Conservation (phyloP, 1,140 invertebrate genomes). For the Papilio polytes region DNA sequence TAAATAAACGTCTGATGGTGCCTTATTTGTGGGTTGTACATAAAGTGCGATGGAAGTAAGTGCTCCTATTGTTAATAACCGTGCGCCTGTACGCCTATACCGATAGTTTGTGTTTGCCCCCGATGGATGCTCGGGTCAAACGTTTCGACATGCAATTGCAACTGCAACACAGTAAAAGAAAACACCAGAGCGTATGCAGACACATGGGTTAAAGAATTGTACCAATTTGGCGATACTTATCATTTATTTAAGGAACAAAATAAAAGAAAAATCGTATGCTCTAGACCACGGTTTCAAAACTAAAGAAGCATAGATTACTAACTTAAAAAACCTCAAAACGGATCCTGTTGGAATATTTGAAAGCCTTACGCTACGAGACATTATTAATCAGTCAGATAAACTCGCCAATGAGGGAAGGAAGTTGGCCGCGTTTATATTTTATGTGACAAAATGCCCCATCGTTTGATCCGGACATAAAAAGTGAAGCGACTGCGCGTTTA, state of each 20-base stretch:
- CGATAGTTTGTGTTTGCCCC: not conserved
- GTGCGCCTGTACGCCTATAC: slow-evolving; percentile 4
- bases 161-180: too few relatives aligned
- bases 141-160: not conserved
- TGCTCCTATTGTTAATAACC: slow-evolving; percentile 15
- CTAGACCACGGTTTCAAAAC: not conserved
- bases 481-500: slow-evolving; percentile 67
- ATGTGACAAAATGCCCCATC: slow-evolving; percentile 82
- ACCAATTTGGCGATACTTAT: not conserved
- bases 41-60: not conserved
- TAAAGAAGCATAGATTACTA: slow-evolving; percentile 32
- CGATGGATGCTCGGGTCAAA: not conserved
- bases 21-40: slow-evolving; percentile 27
- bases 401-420: slow-evolving; percentile 82
- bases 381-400: slow-evolving; percentile 82
- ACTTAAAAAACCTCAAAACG: slow-evolving; percentile 30
- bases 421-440: slow-evolving; percentile 82
- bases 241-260: too few relatives aligned
- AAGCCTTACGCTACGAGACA: slow-evolving; percentile 61
- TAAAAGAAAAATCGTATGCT: not conserved
- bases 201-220: not conserved
- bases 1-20: slow-evolving; percentile 49
- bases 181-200: too few relatives aligned
- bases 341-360: slow-evolving; percentile 56
- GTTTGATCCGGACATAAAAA: slow-evolving; percentile 83